phyloP scores from a whole-genome alignment of 53 echinoderm and acorn worm species.

The Holothuria scabra region DNA sequence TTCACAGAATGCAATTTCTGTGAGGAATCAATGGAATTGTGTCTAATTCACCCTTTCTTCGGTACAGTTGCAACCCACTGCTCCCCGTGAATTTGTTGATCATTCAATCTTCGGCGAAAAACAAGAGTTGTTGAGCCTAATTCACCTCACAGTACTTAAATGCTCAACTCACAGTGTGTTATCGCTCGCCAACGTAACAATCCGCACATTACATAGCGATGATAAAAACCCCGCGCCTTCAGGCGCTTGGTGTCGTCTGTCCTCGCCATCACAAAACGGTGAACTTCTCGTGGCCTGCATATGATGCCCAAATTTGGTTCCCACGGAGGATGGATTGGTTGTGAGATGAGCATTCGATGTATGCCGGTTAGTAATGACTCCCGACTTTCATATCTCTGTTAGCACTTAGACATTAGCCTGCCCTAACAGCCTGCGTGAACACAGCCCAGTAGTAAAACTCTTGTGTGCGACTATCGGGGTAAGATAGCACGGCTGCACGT shows the following conservation, averaged over 20 bases:
- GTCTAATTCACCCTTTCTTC: too few species aligned
- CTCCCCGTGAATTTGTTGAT: not conserved
- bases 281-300: not conserved
- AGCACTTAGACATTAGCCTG: too few species aligned
- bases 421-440: too few species aligned
- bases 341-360: conserved; percentile 27
- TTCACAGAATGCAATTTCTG: too few species aligned
- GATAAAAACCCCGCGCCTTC: conserved; percentile 1
- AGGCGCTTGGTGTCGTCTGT: not conserved
- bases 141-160: conserved; percentile 8
- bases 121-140: not conserved
- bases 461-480: conserved; percentile 21
- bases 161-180: not conserved
- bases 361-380: not conserved
- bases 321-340: conserved; percentile 5
- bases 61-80: too few species aligned
- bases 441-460: too few species aligned
- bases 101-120: not conserved
- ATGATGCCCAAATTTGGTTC: conserved; percentile 45
- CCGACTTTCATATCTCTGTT: too few species aligned
- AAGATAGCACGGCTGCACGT: conserved; percentile 7
- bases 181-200: conserved; percentile 27
- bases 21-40: too few species aligned
- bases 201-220: conserved; percentile 39
- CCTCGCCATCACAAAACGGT: not conserved